phyloP scores from a whole-genome alignment of 2,797 vertebrate genomes.

The Arremon brunneinucha region DNA sequence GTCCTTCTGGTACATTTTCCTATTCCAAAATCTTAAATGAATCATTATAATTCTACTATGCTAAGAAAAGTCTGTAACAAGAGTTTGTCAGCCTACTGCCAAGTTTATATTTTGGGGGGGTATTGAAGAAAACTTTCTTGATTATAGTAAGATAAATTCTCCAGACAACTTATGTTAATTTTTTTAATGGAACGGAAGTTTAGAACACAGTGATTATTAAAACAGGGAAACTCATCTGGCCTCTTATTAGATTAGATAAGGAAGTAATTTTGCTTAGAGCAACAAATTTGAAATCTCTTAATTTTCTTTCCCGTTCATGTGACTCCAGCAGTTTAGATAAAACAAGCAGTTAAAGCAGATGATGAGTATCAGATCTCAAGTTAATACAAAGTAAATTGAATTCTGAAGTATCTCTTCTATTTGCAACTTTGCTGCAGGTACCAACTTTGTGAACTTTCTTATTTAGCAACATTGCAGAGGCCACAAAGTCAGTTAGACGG shows the following conservation, averaged over 20 bases:
- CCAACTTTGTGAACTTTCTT: slow-evolving; percentile 67
- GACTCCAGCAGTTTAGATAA: slow-evolving; percentile 77
- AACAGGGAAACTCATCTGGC: slow-evolving; percentile 72
- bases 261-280: slow-evolving; percentile 78
- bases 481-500: slow-evolving; percentile 27
- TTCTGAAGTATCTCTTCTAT: slow-evolving; percentile 67
- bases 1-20: neutral
- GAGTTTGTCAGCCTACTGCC: neutral
- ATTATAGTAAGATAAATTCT: slow-evolving; percentile 66
- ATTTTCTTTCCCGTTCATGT: slow-evolving; percentile 73
- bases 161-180: slow-evolving; percentile 74
- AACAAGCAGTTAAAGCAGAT: slow-evolving; percentile 72
- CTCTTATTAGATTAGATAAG: slow-evolving; percentile 79
- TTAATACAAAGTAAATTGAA: slow-evolving; percentile 78
- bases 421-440: slow-evolving; percentile 67
- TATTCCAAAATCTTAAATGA: neutral
- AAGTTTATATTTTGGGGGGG: slow-evolving; percentile 37
- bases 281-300: slow-evolving; percentile 80
- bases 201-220: slow-evolving; percentile 75
- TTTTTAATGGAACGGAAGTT: slow-evolving; percentile 73
- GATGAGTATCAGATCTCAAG: slow-evolving; percentile 72
- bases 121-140: slow-evolving; percentile 62
- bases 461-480: slow-evolving; percentile 29
- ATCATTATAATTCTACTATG: neutral
- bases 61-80: neutral